These are phyloP conservation scores for Lepisosteus osseus DNA, from an alignment of 2,113 vertebrate genomes.

Conservation along the genomic window DNA sequence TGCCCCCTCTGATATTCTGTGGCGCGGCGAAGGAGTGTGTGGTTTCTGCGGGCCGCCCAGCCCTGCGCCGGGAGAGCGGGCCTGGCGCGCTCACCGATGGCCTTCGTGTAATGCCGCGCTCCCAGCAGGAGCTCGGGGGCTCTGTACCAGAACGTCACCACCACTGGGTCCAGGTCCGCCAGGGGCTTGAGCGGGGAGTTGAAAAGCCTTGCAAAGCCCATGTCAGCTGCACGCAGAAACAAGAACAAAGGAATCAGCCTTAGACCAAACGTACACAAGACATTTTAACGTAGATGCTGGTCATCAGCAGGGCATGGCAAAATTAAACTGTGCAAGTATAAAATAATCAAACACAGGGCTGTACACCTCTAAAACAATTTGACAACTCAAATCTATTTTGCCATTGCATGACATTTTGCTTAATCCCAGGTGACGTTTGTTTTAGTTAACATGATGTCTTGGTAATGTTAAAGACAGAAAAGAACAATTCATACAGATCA, in stretches of 20 bases:
- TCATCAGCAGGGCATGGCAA: neutral
- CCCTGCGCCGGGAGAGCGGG: too few species aligned
- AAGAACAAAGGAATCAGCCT: neutral
- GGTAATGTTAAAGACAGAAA: too few species aligned
- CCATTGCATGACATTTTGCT: too few species aligned
- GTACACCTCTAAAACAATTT: too few species aligned
- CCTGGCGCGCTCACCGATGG: constrained; percentile 82
- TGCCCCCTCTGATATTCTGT: too few species aligned
- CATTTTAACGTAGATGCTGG: neutral
- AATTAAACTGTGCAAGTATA: neutral
- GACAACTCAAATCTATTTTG: too few species aligned
- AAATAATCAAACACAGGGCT: too few species aligned
- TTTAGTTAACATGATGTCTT: too few species aligned
- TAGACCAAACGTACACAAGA: neutral
- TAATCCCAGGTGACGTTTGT: too few species aligned
- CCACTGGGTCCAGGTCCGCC: constrained; percentile 87
- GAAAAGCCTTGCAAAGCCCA: constrained; percentile 88
- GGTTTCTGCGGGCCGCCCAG: too few species aligned
- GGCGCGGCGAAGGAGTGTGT: too few species aligned
- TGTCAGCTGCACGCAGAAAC: constrained; percentile 69
- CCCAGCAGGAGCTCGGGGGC: constrained; percentile 90
- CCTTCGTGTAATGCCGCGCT: constrained; percentile 97
- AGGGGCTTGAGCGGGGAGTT: constrained; percentile 86
- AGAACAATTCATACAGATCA: too few species aligned
- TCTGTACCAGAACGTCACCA: constrained; percentile 90